Evolutionary conservation across 2,113 vertebrate species (phyloP), one percentile per base, ranked within the genome.

Genomic region (Proteles cristata): DNA sequence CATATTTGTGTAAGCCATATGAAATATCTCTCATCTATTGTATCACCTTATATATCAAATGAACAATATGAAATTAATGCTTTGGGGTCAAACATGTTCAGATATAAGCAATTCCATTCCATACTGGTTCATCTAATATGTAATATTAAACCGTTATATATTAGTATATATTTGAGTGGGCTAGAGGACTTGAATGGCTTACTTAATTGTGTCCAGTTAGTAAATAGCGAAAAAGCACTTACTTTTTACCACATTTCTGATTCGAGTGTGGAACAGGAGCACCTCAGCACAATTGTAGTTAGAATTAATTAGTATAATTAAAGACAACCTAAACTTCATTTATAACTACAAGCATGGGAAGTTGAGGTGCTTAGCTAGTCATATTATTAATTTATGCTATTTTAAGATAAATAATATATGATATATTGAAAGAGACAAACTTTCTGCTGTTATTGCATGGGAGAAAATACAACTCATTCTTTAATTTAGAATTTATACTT

Each of bases 401-500:
- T 91, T 53, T n/a, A 81, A 93, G 63, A 68, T 95, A 77, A 90
- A 93, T 93, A 88, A 77, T 76, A 92, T 55, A 61, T 80, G 66
- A 76, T 80, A 90, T 23, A 0, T 77, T 91, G 33, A 93, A 88
- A 96, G 7, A 43, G 21, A 93, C 14, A 93, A 45, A 45, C 25
- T 93, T 96, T 65, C 28, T 95, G 4, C 25, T 92, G 12, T 92
- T 88, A 94, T n/a, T 6, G 31, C 25, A 66, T 2, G 89, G 8
- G 17, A 93, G 45, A 89, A 96, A 94, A 93, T n/a, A 79, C 43
- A 94, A 77, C 33, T 43, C 76, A 86, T 7, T 84, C 31, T 95
- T 90, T 79, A 93, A 97, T 91, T 92, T 76, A 92, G 58, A 94
- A 83, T 92, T 96, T 83, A 79, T 88, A 43, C 88, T 94, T 96